Evolutionary conservation across 2,888 invertebrate genomes (phyloP), one percentile per base, ranked within the genome.

Genomic region (Luffia ferchaultella): DNA sequence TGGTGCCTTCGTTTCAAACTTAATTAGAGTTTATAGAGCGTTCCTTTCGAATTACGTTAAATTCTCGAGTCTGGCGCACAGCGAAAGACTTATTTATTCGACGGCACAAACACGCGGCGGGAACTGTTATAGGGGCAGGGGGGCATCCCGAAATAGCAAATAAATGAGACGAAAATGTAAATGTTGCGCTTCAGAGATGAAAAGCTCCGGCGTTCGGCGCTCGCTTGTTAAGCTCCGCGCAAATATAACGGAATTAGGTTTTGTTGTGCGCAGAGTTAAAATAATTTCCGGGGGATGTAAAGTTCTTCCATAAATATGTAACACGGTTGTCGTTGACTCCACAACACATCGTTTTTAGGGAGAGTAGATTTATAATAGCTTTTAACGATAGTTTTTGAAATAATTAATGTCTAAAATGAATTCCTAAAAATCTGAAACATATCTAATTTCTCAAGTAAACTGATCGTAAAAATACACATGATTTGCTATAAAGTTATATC

Each of bases 81-180:
- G 70, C 71, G 64, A 68, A 77, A 76, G 79, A 78, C 73, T 82
- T 82, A 77, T 80, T 80, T 79, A 76, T 75, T 77, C 75, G 73
- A 67, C 64, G 62, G 60, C n/a, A n/a, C 55, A 57, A 66, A 68
- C 64, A 62, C 50, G 57, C 52, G 57, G 54, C 16, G 56, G 57
- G 55, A 62, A 59, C 58, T 57, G 48, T 57, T 55, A 51, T 15
- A 17, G 53, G 53, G 61, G 58, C 63, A 61, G 65, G 64, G 51
- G 44, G 65, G 65, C 70, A 68, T 74, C 78, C 73, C 79, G 78
- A 83, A 83, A 83, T 83, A 83, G 83, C 83, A 80, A 80, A 82
- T 83, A 83, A 83, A 83, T 83, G 83, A 83, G 83, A 80, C 83
- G 83, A 83, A 83, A 83, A 83, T 83, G 83, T 83, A 83, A 83